phyloP scores from a whole-genome alignment of 2,113 vertebrate genomes.

The Scytalopus superciliaris region DNA sequence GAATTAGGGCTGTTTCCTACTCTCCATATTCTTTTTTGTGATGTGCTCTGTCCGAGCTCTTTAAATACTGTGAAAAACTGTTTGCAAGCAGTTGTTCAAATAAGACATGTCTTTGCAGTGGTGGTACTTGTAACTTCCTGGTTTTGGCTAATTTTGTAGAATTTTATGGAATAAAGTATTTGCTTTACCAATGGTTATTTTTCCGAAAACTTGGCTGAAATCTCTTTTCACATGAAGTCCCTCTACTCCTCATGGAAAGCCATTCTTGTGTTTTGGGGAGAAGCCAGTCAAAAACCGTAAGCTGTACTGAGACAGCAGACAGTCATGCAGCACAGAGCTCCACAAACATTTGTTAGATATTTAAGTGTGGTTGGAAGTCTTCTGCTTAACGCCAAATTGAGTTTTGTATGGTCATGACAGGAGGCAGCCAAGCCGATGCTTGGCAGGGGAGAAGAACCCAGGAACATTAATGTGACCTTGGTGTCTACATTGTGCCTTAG shows the following conservation, averaged over 20 bases:
- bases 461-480: not conserved
- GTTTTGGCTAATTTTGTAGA: not conserved
- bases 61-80: not conserved
- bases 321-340: not conserved
- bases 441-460: not conserved
- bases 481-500: not conserved
- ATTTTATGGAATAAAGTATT: not conserved
- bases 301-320: not conserved
- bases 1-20: not conserved
- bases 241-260: not conserved
- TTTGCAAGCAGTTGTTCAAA: not conserved
- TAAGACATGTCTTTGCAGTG: not conserved
- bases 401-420: not conserved
- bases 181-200: not conserved
- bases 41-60: not conserved
- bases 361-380: not conserved
- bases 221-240: not conserved
- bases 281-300: not conserved
- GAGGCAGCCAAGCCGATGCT: not conserved
- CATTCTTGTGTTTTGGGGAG: not conserved
- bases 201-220: not conserved
- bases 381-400: not conserved
- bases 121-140: not conserved
- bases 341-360: not conserved
- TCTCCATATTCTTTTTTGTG: not conserved